Conservation (phyloP, 2,888 invertebrate species). For the Agonopterix subpropinquella region DNA sequence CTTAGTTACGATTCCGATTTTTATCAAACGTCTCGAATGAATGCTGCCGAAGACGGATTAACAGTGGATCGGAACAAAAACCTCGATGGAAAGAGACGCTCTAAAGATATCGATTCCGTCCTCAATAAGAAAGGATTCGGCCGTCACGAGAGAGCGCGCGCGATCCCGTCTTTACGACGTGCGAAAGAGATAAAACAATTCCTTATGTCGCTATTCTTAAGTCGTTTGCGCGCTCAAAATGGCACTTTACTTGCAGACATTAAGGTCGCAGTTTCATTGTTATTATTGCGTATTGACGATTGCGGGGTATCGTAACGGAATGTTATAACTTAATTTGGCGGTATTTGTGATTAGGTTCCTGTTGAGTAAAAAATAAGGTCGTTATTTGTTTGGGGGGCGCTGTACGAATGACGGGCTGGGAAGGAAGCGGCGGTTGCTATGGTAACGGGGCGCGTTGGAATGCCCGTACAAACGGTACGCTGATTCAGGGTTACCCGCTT, state of each 20-base stretch:
- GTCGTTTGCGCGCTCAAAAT: slow-evolving; percentile 60
- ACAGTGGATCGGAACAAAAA: slow-evolving; percentile 64
- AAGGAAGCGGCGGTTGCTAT: slow-evolving; percentile 69
- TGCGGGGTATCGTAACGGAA: slow-evolving; percentile 60
- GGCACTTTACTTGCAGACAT: slow-evolving; percentile 59
- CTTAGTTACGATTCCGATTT: slow-evolving; percentile 60
- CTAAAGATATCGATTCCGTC: slow-evolving; percentile 63
- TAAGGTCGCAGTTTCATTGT: slow-evolving; percentile 72
- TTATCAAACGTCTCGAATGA: slow-evolving; percentile 62
- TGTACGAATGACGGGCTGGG: slow-evolving; percentile 39
- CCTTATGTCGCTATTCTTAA: slow-evolving; percentile 74
- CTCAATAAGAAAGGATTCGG: slow-evolving; percentile 56
- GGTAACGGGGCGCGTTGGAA: slow-evolving; percentile 71
- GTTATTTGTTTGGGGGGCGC: slow-evolving; percentile 45
- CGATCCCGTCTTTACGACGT: slow-evolving; percentile 64
- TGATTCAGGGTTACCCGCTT: slow-evolving; percentile 49
- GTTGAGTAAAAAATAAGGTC: slow-evolving; percentile 45
- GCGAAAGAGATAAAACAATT: slow-evolving; percentile 73
- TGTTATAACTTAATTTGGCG: slow-evolving; percentile 67
- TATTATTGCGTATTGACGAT: slow-evolving; percentile 61
- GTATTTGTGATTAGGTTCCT: slow-evolving; percentile 49
- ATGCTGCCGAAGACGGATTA: slow-evolving; percentile 66
- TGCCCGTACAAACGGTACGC: slow-evolving; percentile 37
- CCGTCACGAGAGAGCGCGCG: slow-evolving; percentile 49
- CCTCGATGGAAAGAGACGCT: slow-evolving; percentile 65